These are phyloP conservation scores for Micrastur ruficollis DNA, from an alignment of 2,797 vertebrate genomes.

Conservation along the genomic window DNA sequence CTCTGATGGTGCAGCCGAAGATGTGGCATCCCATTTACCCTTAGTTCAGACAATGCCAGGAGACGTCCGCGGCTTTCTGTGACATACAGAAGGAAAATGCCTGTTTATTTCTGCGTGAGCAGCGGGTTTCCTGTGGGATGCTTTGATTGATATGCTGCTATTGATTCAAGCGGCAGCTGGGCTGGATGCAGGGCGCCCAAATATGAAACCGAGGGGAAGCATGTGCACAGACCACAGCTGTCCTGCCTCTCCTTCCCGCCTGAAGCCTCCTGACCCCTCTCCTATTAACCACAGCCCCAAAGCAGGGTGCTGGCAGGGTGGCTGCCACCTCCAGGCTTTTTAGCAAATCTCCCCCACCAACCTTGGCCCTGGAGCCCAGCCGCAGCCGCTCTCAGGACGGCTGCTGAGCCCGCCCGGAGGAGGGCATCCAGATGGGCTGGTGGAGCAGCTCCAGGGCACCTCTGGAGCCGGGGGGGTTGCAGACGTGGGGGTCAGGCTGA, in stretches of 20 bases:
- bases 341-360: background rate
- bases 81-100: background rate
- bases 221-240: background rate
- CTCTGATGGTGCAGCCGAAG: background rate
- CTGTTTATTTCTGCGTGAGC: background rate
- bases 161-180: constrained; percentile 14
- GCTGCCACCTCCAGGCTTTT: background rate
- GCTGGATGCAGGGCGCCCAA: background rate
- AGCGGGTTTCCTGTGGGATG: background rate
- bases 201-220: background rate
- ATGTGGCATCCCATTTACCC: background rate
- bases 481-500: background rate
- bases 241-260: background rate
- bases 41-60: background rate
- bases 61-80: background rate
- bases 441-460: background rate
- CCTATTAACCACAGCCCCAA: background rate
- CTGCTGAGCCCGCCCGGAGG: accelerated
- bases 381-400: accelerated
- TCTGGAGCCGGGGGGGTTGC: background rate
- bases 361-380: background rate
- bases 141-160: background rate
- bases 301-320: background rate
- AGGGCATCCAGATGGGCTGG: background rate
- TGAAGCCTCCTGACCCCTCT: background rate